Conservation (phyloP, 92 coral and sea anemone species). For the Epizoanthus illoricatus region DNA sequence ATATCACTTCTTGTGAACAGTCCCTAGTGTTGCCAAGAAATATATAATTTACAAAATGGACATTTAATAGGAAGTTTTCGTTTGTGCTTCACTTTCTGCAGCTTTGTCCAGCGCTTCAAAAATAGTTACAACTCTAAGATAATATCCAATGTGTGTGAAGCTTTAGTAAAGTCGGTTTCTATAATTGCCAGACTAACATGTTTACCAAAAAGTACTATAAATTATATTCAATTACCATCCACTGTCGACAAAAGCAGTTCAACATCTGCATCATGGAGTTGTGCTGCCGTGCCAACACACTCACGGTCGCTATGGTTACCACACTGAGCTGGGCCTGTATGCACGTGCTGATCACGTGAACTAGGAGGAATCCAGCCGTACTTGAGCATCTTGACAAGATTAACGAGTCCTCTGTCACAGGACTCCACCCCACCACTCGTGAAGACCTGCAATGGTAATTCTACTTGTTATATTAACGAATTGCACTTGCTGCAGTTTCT, state of each 20-base stretch:
- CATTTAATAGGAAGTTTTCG: too few species aligned
- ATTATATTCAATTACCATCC: neutral
- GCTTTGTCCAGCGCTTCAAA: too few species aligned
- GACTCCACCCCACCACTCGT: neutral
- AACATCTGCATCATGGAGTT: neutral
- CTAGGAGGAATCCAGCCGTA: slow-evolving; percentile 27
- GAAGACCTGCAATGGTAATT: neutral
- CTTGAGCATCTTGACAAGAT: neutral
- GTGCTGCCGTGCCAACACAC: neutral
- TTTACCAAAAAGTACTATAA: neutral
- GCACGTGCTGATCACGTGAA: slow-evolving; percentile 3
- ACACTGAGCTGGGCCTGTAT: slow-evolving; percentile 23
- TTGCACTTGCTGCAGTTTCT: too few species aligned
- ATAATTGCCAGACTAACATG: neutral
- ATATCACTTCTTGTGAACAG: too few species aligned
- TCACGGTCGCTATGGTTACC: neutral
- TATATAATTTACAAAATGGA: too few species aligned
- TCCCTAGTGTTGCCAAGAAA: too few species aligned
- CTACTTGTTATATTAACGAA: too few species aligned
- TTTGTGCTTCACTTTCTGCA: too few species aligned
- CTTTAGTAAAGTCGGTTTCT: neutral
- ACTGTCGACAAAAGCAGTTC: neutral
- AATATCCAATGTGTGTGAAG: neutral
- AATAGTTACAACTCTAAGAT: neutral
- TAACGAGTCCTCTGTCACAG: neutral